These are phyloP conservation scores for Oryctes rhinoceros DNA, from an alignment of 1,140 invertebrate species.

Conservation along the genomic window DNA sequence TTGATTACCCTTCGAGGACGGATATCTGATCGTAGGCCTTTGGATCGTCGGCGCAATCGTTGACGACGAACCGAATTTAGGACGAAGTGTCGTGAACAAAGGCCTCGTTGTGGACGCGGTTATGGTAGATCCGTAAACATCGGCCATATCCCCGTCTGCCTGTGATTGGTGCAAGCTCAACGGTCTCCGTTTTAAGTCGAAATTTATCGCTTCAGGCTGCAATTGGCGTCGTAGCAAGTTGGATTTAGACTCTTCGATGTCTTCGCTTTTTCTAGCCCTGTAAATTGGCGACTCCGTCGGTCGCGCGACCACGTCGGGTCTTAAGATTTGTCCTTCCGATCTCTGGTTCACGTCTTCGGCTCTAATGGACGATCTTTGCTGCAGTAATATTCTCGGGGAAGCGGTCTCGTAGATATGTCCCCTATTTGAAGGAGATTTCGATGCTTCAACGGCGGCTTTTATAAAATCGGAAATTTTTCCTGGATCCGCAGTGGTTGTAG, in stretches of 20 bases:
- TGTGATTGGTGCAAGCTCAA: slow-evolving; percentile 60
- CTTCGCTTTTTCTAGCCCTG: not conserved
- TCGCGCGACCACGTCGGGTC: slow-evolving; percentile 52
- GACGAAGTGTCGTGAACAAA: slow-evolving; percentile 68
- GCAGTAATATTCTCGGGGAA: slow-evolving; percentile 51
- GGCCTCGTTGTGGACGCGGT: slow-evolving; percentile 65
- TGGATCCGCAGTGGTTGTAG: slow-evolving; percentile 52
- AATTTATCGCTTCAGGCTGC: slow-evolving; percentile 62
- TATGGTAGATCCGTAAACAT: slow-evolving; percentile 71
- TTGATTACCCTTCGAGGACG: slow-evolving; percentile 47
- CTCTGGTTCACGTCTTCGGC: slow-evolving; percentile 42
- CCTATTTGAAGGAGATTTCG: slow-evolving; percentile 4
- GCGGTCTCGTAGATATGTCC: slow-evolving; percentile 45
- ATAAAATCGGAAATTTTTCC: slow-evolving; percentile 54
- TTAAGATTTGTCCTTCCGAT: slow-evolving; percentile 55
- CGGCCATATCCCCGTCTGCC: slow-evolving; percentile 68
- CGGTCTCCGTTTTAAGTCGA: slow-evolving; percentile 62
- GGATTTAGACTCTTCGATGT: slow-evolving; percentile 62
- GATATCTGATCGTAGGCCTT: slow-evolving; percentile 60
- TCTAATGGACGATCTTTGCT: slow-evolving; percentile 46
- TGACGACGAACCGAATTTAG: slow-evolving; percentile 55
- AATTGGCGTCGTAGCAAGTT: slow-evolving; percentile 69
- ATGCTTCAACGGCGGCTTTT: slow-evolving; percentile 58
- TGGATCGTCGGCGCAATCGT: slow-evolving; percentile 60
- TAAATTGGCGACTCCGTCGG: slow-evolving; percentile 52